Base-by-base conservation (phyloP, 2,797 vertebrate species). In the Sylvia borin region DNA sequence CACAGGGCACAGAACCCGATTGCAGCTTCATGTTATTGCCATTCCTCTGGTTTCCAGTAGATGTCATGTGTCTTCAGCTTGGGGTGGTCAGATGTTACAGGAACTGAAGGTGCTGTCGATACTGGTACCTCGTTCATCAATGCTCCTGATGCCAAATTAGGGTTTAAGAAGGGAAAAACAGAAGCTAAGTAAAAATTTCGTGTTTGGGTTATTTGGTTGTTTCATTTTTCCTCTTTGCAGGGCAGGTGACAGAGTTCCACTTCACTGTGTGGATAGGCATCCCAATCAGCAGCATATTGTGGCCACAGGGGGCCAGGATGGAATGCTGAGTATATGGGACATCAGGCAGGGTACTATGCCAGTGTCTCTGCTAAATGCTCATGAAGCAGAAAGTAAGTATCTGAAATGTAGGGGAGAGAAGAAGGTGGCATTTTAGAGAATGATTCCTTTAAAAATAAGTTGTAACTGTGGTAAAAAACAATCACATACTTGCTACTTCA, bases 241-340 rank as follows among this genome's bases (percentile, higher is more conserved):
- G 91, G 98, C 99, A 55, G 98, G 99, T 32, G 98, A 99, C 72
- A 96, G 99, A 97, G 98, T 99, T 86, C 99, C 99, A 26, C 97
- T 99, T 54, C 99, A 99, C 96, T 99, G 99, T 71, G 98, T 99
- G 77, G 99, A 99, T 91, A 98, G 98, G 97, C 99, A 99, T 97
- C 99, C 99, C 9, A 99, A 98, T 97, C 99, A 99, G 81, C 99
- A 99, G 97, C 99, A 99, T 91, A 98, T 99, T 68, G 99, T 99
- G 92, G 99, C 99, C 73, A 99, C 99, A 0, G 99, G 99, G 26
- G 99, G 99, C 75, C 99, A 99, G 97, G 99, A 99, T 38, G 99
- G 99, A 80, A 99, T 99, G 99, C 97, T 99, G 88, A 99, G 98
- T 92, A 98, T 99, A 91, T 99, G 99, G 99, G 99, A 99, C 72